Base-by-base conservation (phyloP, 1,140 invertebrate genomes). In the Lepidurus apus region DNA sequence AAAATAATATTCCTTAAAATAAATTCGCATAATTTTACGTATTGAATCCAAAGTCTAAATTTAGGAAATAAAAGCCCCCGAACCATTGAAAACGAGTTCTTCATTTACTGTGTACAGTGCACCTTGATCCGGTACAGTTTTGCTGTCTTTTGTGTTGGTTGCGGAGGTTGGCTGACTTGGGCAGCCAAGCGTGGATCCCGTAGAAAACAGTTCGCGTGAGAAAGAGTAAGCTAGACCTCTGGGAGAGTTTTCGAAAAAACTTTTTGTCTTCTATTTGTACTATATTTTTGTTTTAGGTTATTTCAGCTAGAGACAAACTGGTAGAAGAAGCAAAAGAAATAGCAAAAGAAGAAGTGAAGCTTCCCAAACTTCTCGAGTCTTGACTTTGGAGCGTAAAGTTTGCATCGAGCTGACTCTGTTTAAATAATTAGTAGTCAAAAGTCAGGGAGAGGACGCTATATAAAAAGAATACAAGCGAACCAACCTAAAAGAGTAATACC, bases 371-470 rank as follows among this genome's bases (percentile, higher is more conserved):
- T 74, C n/a, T 9, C 24, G 44, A 17, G 24, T 43, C 26, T 34
- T 26, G 42, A n/a, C 44, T 75, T 7, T 34, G 7, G 7, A 43
- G 17, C 44, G 53, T 73, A 34, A 34, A 17, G 53, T 73, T 24
- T 4, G 17, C 53, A 24, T 73, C 53, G 53, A 73, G 17, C 24
- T 24, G 24, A n/a, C 5, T 73, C 53, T 13, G 44, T 43, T 42
- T 43, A 13, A 75, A 42, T 75, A 43, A 43, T 43, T 43, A 75
- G 74, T 42, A 43, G 42, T 75, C 74, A 17, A 42, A 75, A 75
- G 43, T 74, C 74, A 42, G 74, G 42, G 34, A 74, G 7, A 74
- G 74, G 26, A 74, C 10, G n/a, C 17, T n/a, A 43, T 6, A 11
- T 13, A 74, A 74, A 74, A 73, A 4, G 34, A 34, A 0, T 34